Conservation (phyloP, 2,113 vertebrate species). For the Dasypus novemcinctus region DNA sequence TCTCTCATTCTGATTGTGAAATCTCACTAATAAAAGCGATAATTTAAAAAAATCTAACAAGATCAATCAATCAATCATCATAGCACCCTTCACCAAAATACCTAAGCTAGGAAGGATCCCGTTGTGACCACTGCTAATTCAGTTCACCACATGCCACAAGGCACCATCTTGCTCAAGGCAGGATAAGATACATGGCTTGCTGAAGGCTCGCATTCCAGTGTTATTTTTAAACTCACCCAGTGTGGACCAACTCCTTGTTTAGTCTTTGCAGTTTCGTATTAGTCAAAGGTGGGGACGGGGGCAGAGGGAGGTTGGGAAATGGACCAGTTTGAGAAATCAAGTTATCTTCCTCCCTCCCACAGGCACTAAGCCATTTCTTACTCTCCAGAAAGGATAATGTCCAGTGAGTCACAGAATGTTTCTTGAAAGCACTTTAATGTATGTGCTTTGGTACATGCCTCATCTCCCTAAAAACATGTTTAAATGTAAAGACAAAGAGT, state of each 20-base stretch:
- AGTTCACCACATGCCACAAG: neutral
- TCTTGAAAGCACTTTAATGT: slow-evolving; percentile 9
- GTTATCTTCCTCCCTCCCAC: neutral
- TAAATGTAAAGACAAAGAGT: neutral
- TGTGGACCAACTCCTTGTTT: slow-evolving; percentile 46
- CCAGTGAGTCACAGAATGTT: neutral
- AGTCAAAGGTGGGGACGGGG: neutral
- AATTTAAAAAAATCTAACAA: neutral
- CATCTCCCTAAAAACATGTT: neutral
- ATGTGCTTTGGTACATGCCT: neutral
- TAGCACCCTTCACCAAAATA: neutral
- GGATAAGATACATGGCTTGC: neutral
- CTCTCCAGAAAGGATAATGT: neutral
- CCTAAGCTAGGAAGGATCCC: neutral
- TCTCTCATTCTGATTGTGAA: slow-evolving; percentile 23
- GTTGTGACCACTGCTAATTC: neutral
- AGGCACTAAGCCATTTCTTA: neutral
- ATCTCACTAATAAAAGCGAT: neutral
- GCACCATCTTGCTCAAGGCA: neutral
- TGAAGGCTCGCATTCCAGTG: neutral
- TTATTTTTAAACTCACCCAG: slow-evolving; percentile 51
- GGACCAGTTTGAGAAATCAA: slow-evolving; percentile 36
- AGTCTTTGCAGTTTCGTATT: slow-evolving; percentile 24
- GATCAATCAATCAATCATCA: neutral
- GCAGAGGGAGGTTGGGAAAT: neutral